These are phyloP conservation scores for Mamestra configurata DNA, from an alignment of 1,140 invertebrate species.

Conservation along the genomic window DNA sequence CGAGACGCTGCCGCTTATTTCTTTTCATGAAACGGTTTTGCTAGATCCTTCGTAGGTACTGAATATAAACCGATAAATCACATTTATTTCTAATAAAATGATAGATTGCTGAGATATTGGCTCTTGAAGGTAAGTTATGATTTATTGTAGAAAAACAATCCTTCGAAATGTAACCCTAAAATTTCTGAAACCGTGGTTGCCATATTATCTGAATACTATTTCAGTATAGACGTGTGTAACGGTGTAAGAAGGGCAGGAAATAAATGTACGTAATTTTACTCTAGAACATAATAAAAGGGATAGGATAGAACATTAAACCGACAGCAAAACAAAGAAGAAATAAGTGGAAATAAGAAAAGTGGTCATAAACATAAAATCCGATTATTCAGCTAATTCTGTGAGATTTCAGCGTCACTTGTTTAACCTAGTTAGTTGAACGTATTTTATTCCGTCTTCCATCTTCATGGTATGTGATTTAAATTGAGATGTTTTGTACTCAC, in stretches of 20 bases:
- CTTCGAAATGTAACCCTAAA: too few species aligned
- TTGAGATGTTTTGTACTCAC: too few species aligned
- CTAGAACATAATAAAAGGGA: too few species aligned
- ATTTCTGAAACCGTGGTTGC: too few species aligned
- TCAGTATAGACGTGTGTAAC: too few species aligned
- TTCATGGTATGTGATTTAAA: too few species aligned
- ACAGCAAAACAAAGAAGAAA: too few species aligned
- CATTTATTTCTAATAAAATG: constrained; percentile 33
- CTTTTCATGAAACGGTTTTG: constrained; percentile 24
- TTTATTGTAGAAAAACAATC: too few species aligned
- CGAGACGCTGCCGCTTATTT: constrained; percentile 34
- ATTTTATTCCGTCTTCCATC: background rate
- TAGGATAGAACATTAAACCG: too few species aligned
- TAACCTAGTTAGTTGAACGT: background rate
- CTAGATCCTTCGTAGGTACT: constrained; percentile 12
- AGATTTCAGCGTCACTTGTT: background rate
- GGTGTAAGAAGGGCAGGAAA: too few species aligned
- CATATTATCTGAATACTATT: too few species aligned
- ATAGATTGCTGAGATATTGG: constrained; percentile 22
- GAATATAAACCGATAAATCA: constrained; percentile 48
- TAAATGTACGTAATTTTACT: too few species aligned
- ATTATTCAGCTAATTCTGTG: constrained; percentile 1
- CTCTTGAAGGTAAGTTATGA: background rate
- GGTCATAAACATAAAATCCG: background rate
- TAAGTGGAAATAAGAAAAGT: background rate